These are phyloP conservation scores for Yponomeuta evonymella DNA, from an alignment of 2,888 invertebrate species.

Conservation along the genomic window DNA sequence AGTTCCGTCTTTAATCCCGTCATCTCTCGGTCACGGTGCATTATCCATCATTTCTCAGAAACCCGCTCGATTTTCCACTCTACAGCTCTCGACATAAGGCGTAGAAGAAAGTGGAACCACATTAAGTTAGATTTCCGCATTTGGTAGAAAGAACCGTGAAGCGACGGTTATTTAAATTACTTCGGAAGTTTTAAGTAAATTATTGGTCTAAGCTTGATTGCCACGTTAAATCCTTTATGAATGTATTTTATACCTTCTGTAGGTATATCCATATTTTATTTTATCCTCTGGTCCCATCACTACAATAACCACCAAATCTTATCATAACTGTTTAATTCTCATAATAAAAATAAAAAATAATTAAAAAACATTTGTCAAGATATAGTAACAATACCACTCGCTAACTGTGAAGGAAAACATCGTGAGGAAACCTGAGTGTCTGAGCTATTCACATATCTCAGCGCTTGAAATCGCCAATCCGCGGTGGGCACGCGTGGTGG, in stretches of 20 bases:
- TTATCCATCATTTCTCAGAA: neutral
- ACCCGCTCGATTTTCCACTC: neutral
- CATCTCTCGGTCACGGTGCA: slow-evolving; percentile 14
- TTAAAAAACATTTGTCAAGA: too few species aligned
- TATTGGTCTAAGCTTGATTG: neutral
- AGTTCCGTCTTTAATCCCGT: slow-evolving; percentile 14
- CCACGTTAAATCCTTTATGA: neutral
- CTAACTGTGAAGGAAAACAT: too few species aligned
- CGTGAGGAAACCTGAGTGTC: too few species aligned
- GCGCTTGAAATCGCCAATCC: too few species aligned
- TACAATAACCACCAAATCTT: too few species aligned
- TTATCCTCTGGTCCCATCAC: too few species aligned
- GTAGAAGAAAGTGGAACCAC: neutral
- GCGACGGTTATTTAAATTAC: neutral
- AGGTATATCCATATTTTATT: too few species aligned
- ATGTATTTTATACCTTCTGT: neutral
- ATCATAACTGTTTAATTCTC: too few species aligned
- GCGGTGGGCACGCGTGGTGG: too few species aligned
- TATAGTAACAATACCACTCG: too few species aligned
- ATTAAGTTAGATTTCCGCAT: neutral
- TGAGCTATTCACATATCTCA: too few species aligned
- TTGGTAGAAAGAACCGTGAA: slow-evolving; percentile 1
- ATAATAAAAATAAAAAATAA: too few species aligned
- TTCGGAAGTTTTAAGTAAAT: neutral
- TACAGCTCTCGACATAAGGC: neutral